Conservation (phyloP, 2,113 vertebrate species). For the Monopterus albus region DNA sequence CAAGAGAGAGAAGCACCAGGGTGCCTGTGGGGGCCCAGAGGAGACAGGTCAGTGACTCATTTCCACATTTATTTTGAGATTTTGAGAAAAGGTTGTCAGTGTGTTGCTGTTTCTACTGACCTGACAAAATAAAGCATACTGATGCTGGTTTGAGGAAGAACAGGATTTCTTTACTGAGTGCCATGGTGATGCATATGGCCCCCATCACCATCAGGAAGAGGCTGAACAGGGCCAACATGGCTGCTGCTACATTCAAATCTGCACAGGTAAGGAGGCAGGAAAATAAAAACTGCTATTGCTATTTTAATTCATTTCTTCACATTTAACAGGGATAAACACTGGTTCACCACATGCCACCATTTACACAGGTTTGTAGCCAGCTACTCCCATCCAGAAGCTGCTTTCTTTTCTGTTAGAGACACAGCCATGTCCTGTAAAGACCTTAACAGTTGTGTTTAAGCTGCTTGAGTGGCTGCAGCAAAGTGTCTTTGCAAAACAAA, state of each 20-base stretch:
- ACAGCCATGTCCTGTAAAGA: too few relatives aligned
- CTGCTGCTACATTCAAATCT: slow-evolving; percentile 86
- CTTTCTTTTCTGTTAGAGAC: too few relatives aligned
- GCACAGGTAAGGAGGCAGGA: not conserved
- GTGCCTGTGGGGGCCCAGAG: slow-evolving; percentile 82
- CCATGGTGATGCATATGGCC: slow-evolving; percentile 86
- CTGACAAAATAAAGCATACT: slow-evolving; percentile 87
- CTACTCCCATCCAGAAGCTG: too few relatives aligned
- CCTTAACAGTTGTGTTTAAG: too few relatives aligned
- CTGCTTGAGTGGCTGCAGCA: too few relatives aligned
- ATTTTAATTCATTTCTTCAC: too few relatives aligned
- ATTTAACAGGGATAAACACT: too few relatives aligned
- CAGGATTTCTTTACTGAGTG: slow-evolving; percentile 87
- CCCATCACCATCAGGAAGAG: slow-evolving; percentile 87
- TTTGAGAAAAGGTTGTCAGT: not conserved
- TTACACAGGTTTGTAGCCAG: too few relatives aligned
- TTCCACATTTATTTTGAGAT: not conserved
- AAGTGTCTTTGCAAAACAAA: too few relatives aligned
- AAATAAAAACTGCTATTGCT: too few relatives aligned
- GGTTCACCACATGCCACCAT: too few relatives aligned
- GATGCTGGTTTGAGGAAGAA: slow-evolving; percentile 90
- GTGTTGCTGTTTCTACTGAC: slow-evolving; percentile 62
- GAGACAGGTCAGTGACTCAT: too few relatives aligned
- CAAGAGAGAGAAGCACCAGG: slow-evolving; percentile 83
- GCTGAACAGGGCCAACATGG: slow-evolving; percentile 85